Conservation (phyloP, 2,113 vertebrate species). For the Chlamydotis undulata region DNA sequence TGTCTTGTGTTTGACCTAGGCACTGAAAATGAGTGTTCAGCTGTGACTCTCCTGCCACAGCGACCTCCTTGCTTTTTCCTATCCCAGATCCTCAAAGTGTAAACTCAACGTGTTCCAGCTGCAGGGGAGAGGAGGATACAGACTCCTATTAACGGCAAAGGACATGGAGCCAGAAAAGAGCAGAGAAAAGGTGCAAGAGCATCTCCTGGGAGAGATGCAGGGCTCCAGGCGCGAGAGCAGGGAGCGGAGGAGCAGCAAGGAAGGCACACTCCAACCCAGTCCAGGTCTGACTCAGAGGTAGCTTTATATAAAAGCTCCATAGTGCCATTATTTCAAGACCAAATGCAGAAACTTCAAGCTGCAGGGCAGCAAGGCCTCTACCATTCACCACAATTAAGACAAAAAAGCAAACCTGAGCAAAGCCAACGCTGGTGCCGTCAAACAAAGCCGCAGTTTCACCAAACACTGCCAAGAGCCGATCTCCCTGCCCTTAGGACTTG, state of each 20-base stretch:
- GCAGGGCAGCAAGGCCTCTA: not conserved
- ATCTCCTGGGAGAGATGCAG: not conserved
- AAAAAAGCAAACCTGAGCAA: not conserved
- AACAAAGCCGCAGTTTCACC: not conserved
- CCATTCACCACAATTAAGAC: fast-evolving
- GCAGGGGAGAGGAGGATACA: not conserved
- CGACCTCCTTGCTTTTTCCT: not conserved
- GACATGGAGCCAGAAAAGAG: not conserved
- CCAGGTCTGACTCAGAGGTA: not conserved
- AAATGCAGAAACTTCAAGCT: not conserved
- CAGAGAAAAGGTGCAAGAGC: not conserved
- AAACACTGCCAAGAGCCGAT: fast-evolving
- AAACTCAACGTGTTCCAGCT: not conserved
- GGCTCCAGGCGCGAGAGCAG: not conserved
- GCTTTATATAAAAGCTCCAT: not conserved
- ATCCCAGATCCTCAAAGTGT: not conserved
- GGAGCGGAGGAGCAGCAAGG: not conserved
- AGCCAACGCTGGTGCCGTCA: not conserved
- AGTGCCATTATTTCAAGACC: not conserved
- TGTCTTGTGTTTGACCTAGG: not conserved
- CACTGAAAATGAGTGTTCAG: not conserved
- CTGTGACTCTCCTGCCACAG: not conserved
- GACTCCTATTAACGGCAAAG: not conserved
- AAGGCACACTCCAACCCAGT: not conserved
- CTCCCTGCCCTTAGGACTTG: not conserved